Base-by-base conservation (phyloP, 2,113 vertebrate species). In the Globicephala melas region DNA sequence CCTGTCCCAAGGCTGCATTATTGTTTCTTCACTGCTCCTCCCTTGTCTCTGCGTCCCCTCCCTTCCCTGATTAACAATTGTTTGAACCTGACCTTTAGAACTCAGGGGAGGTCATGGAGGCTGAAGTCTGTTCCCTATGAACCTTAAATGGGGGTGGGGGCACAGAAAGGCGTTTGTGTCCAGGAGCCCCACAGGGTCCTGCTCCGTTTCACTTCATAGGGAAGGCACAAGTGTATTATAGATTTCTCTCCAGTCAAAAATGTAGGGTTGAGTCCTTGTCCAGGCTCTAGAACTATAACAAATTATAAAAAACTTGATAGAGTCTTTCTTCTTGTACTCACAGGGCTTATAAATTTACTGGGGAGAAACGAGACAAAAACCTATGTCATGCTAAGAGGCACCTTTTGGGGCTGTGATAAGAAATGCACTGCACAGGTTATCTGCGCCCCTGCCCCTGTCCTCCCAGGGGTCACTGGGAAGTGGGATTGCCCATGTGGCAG, bases 401-500 rank as follows among this genome's bases (percentile, higher is more conserved):
- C 15, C n/a, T 83, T 33, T 76, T 7, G 13, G 68, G 41, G 81
- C 15, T 55, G 10, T 73, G 12, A 25, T 38, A 10, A 71, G 41
- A 62, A 55, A 63, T 10, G 15, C 12, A 26, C 17, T 5, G 53
- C 25, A 31, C 15, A 41, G 33, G 55, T 70, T 25, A 36, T 77
- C 70, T 33, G 50, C 31, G 26, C 28, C 31, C 12, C 4, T 0
- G 3, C 1, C 13, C 36, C 23, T 67, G 5, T 8, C 4, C 41
- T 65, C 23, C 71, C 12, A 26, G 44, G 8, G 9, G 10, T 13
- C 6, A 14, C 21, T 31, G 25, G 33, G 23, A 21, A 36, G 12
- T 68, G 33, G 4, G 28, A 33, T 58, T 60, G 2, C 15, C 23
- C 12, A 15, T 6, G 6, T 20, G 10, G 11, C 25, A 18, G 41